A percentile compares a stretch with the other conserved stretches of the same genome.
Evolutionary conservation across 1,140 invertebrate genomes (phyloP).

Genomic region (Lepidurus packardi): DNA sequence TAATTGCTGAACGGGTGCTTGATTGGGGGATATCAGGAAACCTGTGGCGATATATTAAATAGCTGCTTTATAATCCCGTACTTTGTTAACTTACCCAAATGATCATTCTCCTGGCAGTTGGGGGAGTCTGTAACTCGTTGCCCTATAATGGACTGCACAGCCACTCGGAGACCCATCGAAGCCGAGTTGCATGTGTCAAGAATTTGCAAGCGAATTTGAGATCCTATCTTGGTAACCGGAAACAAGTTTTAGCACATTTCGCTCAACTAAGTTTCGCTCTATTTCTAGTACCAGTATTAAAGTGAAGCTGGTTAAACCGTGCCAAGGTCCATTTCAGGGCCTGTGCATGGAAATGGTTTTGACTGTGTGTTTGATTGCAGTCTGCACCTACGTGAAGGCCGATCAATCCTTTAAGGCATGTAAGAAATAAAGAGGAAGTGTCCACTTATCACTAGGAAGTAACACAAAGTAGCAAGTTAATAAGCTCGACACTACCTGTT

Average conservation of each 20-base stretch:
- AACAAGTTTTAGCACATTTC: background rate
- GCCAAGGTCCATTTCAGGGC: constrained; percentile 17
- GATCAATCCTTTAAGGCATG: background rate
- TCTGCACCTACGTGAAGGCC: background rate
- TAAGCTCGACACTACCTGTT: background rate
- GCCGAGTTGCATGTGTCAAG: background rate
- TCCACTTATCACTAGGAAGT: background rate
- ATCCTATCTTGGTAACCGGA: background rate
- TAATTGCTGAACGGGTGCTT: background rate
- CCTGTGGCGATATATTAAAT: background rate
- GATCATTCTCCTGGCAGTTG: background rate
- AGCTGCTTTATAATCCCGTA: background rate
- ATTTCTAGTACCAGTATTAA: background rate
- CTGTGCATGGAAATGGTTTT: background rate
- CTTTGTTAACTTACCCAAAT: background rate
- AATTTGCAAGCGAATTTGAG: background rate
- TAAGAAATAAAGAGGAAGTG: background rate
- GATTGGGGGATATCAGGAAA: background rate
- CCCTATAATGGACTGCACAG: background rate
- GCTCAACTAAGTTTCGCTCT: background rate
- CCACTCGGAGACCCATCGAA: background rate
- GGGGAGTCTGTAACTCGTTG: background rate
- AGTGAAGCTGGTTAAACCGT: background rate
- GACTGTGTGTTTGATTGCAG: background rate
- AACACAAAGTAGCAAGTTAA: background rate